Evolutionary conservation across 2,797 vertebrate genomes (phyloP).

Genomic region (Peromyscus attwateri): DNA sequence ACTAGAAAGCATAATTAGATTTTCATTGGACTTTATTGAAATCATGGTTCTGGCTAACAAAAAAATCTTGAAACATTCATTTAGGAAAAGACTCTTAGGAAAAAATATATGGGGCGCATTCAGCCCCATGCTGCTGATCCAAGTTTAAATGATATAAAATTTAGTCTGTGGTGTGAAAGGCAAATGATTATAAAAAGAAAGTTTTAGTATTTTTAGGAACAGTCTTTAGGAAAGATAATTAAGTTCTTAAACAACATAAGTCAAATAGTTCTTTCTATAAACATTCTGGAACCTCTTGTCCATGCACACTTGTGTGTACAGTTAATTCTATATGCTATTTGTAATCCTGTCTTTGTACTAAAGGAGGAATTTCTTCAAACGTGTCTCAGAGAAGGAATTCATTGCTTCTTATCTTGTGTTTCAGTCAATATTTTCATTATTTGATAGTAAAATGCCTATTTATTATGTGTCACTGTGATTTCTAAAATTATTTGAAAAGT

Average conservation of each 20-base stretch:
- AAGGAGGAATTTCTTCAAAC: neutral
- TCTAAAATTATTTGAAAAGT: slow-evolving; percentile 48
- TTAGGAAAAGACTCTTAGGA: slow-evolving; percentile 54
- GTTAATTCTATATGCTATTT: slow-evolving; percentile 34
- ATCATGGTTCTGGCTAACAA: slow-evolving; percentile 3
- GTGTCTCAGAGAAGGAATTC: neutral
- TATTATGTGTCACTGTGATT: slow-evolving; percentile 1
- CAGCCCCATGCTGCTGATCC: neutral
- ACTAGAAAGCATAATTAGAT: slow-evolving; percentile 10
- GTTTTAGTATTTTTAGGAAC: slow-evolving; percentile 59
- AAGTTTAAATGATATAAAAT: slow-evolving; percentile 29
- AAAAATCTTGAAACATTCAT: slow-evolving; percentile 26
- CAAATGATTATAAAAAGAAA: slow-evolving; percentile 44
- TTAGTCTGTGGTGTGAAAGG: slow-evolving; percentile 38
- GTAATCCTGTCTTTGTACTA: slow-evolving; percentile 1
- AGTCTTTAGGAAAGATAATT: slow-evolving; percentile 65
- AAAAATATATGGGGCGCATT: neutral
- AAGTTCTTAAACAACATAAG: slow-evolving; percentile 62
- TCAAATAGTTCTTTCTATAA: slow-evolving; percentile 63
- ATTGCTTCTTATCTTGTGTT: slow-evolving; percentile 15
- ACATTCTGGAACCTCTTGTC: slow-evolving; percentile 47
- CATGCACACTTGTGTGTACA: slow-evolving; percentile 24
- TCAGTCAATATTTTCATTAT: slow-evolving; percentile 50
- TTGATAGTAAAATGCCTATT: neutral
- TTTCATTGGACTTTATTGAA: slow-evolving; percentile 63